These are phyloP conservation scores for Leptopilina boulardi DNA, from an alignment of 1,140 invertebrate genomes.

Conservation along the genomic window DNA sequence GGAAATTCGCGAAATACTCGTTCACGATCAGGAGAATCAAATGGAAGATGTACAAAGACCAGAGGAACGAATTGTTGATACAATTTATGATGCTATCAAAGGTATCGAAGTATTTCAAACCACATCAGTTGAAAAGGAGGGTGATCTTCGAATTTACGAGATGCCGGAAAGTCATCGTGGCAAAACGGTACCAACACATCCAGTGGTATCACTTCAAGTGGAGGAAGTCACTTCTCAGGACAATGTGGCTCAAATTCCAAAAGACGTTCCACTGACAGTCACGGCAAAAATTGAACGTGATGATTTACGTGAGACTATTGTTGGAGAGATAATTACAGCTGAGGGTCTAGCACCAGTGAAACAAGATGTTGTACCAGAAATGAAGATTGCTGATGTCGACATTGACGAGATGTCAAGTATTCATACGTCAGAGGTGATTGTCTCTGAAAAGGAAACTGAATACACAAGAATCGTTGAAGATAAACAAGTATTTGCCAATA, in stretches of 20 bases:
- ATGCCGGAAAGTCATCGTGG: constrained; percentile 77
- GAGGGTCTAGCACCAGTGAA: constrained; percentile 71
- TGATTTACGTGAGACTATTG: constrained; percentile 75
- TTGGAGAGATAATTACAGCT: constrained; percentile 75
- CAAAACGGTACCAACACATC: constrained; percentile 75
- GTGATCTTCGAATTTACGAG: constrained; percentile 71
- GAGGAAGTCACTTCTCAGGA: constrained; percentile 78
- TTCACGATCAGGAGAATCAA: constrained; percentile 76
- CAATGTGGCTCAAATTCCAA: constrained; percentile 71
- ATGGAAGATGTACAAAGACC: constrained; percentile 66
- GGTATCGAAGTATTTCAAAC: constrained; percentile 76
- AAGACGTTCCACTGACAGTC: constrained; percentile 64
- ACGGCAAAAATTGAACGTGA: constrained; percentile 74
- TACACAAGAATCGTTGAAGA: constrained; percentile 63
- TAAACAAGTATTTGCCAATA: constrained; percentile 70
- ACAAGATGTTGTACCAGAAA: constrained; percentile 66
- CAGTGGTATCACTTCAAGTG: constrained; percentile 77
- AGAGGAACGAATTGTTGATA: constrained; percentile 68
- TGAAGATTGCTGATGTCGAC: constrained; percentile 72
- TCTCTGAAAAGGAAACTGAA: constrained; percentile 72
- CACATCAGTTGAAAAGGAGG: constrained; percentile 78
- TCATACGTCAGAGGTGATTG: constrained; percentile 75
- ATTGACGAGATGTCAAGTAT: constrained; percentile 76
- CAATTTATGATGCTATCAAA: constrained; percentile 71
- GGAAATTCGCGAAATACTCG: constrained; percentile 75